Percentiles rank a stretch among this genome's conserved stretches.
These are phyloP conservation scores for Entelurus aequoreus DNA, from an alignment of 2,113 vertebrate species.

Conservation along the genomic window DNA sequence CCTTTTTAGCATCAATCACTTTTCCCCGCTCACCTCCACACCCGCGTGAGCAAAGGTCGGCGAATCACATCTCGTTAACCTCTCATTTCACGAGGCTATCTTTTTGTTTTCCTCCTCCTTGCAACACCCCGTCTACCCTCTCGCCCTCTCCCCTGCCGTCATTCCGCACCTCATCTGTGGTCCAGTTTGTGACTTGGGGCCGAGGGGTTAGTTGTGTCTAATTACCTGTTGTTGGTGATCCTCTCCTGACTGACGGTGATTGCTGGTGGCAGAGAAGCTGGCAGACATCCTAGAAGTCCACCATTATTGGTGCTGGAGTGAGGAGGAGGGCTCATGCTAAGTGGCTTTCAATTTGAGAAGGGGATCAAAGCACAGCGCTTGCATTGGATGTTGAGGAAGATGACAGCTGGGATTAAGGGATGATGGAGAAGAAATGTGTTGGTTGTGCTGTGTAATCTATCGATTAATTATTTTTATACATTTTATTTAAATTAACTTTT, in stretches of 20 bases:
- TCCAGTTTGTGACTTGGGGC: conserved; percentile 35
- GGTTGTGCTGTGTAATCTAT: neutral
- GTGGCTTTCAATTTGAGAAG: conserved; percentile 38
- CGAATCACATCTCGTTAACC: conserved; percentile 66
- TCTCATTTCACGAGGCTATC: conserved; percentile 56
- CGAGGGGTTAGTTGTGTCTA: conserved; percentile 60
- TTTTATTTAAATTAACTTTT: no score
- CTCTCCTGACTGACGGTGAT: conserved; percentile 51
- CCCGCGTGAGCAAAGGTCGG: conserved; percentile 64
- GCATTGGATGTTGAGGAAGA: conserved; percentile 44
- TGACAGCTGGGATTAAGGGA: conserved; percentile 49
- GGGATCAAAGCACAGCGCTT: conserved; percentile 47
- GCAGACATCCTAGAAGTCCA: conserved; percentile 23
- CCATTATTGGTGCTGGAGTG: conserved; percentile 37
- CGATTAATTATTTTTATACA: no score
- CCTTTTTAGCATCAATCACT: conserved; percentile 60
- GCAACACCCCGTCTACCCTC: conserved; percentile 5
- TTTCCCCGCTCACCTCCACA: conserved; percentile 44
- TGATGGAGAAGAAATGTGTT: conserved; percentile 23
- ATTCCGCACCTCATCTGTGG: conserved; percentile 44
- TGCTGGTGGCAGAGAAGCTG: conserved; percentile 45
- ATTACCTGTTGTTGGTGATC: conserved; percentile 60
- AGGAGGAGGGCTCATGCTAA: conserved; percentile 32
- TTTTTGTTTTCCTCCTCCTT: conserved; percentile 48
- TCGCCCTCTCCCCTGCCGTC: conserved; percentile 15